A percentile compares a stretch with the other conserved stretches of the same genome.
These are phyloP conservation scores for Xanthostigma xanthostigma DNA, from an alignment of 2,888 invertebrate species.

Conservation along the genomic window DNA sequence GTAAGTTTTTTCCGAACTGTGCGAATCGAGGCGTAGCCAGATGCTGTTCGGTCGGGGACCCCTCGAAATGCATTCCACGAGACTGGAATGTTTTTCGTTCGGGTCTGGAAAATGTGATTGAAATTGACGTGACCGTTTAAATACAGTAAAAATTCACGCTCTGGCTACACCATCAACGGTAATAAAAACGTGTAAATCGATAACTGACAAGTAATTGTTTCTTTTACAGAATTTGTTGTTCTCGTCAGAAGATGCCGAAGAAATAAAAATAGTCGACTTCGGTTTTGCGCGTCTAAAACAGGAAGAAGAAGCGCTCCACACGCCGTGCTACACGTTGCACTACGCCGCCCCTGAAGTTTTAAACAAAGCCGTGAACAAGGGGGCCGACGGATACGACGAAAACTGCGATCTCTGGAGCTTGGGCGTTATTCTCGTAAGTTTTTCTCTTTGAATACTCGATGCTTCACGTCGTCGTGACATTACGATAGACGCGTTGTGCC, in stretches of 20 bases:
- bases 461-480: too few relatives aligned
- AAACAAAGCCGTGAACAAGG: constrained; percentile 48
- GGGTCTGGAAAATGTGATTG: too few relatives aligned
- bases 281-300: constrained; percentile 78
- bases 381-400: constrained; percentile 64
- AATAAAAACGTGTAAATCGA: constrained; percentile 15
- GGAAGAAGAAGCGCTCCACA: constrained; percentile 44
- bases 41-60: constrained; percentile 19
- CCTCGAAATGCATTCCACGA: too few relatives aligned
- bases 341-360: constrained; percentile 95
- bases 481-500: neutral
- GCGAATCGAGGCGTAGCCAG: constrained; percentile 30
- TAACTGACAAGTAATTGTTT: constrained; percentile 10
- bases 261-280: constrained; percentile 87
- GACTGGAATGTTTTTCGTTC: too few relatives aligned
- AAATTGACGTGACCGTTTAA: too few relatives aligned
- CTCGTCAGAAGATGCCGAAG: constrained; percentile 38
- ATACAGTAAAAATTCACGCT: too few relatives aligned
- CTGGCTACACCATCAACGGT: too few relatives aligned
- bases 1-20: constrained; percentile 27
- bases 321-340: constrained; percentile 86
- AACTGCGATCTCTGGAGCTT: constrained; percentile 94
- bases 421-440: constrained; percentile 74
- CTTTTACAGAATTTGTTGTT: constrained; percentile 47
- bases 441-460: neutral